These are phyloP conservation scores for Priocnemis perturbator DNA, from an alignment of 2,888 invertebrate genomes.

Conservation along the genomic window DNA sequence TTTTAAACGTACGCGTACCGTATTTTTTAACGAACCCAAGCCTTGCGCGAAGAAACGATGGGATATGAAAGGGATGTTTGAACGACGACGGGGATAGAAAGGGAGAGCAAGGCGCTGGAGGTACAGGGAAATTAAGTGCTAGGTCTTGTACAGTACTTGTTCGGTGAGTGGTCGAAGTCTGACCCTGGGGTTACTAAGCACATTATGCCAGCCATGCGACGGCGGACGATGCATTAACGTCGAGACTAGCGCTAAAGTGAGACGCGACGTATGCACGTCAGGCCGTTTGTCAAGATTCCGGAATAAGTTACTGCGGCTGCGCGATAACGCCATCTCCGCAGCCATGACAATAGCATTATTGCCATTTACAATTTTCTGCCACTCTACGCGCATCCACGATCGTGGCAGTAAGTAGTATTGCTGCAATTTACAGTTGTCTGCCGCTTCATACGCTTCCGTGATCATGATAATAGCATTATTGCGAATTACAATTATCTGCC, in stretches of 20 bases:
- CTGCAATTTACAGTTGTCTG: not conserved
- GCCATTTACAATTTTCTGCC: slow-evolving; percentile 1
- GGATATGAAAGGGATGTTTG: not conserved
- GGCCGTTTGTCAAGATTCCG: slow-evolving; percentile 61
- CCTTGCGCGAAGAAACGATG: too few relatives aligned
- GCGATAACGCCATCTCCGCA: not conserved
- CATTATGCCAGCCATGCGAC: slow-evolving; percentile 59
- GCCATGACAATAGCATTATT: too few relatives aligned
- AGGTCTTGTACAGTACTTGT: slow-evolving; percentile 32
- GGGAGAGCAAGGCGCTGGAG: not conserved
- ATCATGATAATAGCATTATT: slow-evolving; percentile 2
- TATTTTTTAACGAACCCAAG: too few relatives aligned
- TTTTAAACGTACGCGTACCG: too few relatives aligned
- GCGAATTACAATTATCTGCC: slow-evolving; percentile 6
- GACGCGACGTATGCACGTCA: slow-evolving; percentile 51
- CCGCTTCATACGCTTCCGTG: not conserved
- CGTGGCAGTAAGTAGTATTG: not conserved
- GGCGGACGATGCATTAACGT: slow-evolving; percentile 55
- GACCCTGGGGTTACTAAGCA: slow-evolving; percentile 42
- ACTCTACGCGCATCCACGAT: not conserved
- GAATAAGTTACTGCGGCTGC: slow-evolving; percentile 47
- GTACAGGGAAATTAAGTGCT: slow-evolving; percentile 40
- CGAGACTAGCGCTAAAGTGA: slow-evolving; percentile 38
- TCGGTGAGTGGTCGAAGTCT: slow-evolving; percentile 31
- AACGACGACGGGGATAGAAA: not conserved